phyloP scores from a whole-genome alignment of 2,888 invertebrate species.

The Dromius quadrimaculatus region DNA sequence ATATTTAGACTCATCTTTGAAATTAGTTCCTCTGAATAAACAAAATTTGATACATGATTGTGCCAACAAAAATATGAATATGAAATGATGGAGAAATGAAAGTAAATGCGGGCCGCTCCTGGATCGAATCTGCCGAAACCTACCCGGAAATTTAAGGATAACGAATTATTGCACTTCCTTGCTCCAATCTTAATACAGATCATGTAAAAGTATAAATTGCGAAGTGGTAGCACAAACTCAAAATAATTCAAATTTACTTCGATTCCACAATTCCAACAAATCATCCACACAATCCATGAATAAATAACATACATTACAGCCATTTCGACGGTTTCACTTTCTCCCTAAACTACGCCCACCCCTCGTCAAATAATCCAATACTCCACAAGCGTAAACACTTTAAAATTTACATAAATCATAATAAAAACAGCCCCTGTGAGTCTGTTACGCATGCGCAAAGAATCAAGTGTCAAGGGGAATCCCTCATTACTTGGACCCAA shows the following conservation, averaged over 20 bases:
- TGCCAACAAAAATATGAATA: too few relatives aligned
- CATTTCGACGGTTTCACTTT: conserved; percentile 14
- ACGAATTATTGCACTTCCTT: conserved; percentile 54
- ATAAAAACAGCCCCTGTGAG: conserved; percentile 39
- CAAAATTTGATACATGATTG: too few relatives aligned
- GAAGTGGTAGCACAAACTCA: neutral
- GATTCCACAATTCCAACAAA: too few relatives aligned
- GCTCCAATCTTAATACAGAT: conserved; percentile 52
- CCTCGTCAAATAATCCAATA: conserved; percentile 15
- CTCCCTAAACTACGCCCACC: conserved; percentile 11
- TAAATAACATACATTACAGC: conserved; percentile 3
- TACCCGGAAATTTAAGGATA: conserved; percentile 53
- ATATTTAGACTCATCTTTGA: too few relatives aligned
- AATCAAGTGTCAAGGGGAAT: conserved; percentile 8
- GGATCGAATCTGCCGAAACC: conserved; percentile 23
- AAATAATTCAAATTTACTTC: too few relatives aligned
- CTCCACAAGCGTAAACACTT: conserved; percentile 42
- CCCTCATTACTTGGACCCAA: conserved; percentile 42
- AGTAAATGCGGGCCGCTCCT: too few relatives aligned
- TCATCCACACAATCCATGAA: neutral
- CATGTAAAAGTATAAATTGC: neutral
- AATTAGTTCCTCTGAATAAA: too few relatives aligned
- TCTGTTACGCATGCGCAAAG: neutral
- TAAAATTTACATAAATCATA: conserved; percentile 51
- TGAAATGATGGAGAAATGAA: too few relatives aligned